Evolutionary conservation across 2,797 vertebrate genomes (phyloP).

Genomic region (Cyclopterus lumpus): DNA sequence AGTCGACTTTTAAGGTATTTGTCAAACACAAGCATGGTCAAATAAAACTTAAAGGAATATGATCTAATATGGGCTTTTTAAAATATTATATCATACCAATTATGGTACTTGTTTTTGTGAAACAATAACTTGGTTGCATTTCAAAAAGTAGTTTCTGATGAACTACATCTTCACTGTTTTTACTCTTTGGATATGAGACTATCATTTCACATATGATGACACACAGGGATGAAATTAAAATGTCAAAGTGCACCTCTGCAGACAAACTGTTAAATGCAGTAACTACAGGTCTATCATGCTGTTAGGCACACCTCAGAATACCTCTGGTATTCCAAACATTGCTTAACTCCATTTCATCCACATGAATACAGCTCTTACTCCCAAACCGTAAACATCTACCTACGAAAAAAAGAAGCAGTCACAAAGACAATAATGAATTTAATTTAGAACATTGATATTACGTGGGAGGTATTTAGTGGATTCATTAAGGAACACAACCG

Average conservation of each 20-base stretch:
- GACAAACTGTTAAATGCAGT: slow-evolving; percentile 22
- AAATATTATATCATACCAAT: neutral
- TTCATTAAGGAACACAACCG: slow-evolving; percentile 6
- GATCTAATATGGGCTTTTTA: too few relatives aligned
- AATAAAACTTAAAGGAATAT: neutral
- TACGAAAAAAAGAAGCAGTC: slow-evolving; percentile 29
- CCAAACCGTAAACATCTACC: slow-evolving; percentile 30
- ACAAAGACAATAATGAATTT: slow-evolving; percentile 1
- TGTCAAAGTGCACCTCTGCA: slow-evolving; percentile 19
- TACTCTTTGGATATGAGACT: neutral
- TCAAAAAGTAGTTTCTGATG: neutral
- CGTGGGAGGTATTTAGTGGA: slow-evolving; percentile 11
- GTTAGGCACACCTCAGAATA: slow-evolving; percentile 35
- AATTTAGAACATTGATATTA: slow-evolving; percentile 13
- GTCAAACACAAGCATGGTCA: neutral
- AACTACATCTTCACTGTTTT: neutral
- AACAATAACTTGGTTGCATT: neutral
- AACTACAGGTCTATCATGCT: slow-evolving; percentile 42
- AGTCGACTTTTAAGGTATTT: slow-evolving; percentile 1
- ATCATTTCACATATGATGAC: neutral
- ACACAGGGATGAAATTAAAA: neutral
- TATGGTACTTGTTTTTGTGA: neutral
- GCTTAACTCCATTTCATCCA: slow-evolving; percentile 44
- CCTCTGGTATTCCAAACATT: slow-evolving; percentile 25
- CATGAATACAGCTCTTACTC: slow-evolving; percentile 37